phyloP scores from a whole-genome alignment of 2,797 vertebrate species.

The Takifugu rubripes region DNA sequence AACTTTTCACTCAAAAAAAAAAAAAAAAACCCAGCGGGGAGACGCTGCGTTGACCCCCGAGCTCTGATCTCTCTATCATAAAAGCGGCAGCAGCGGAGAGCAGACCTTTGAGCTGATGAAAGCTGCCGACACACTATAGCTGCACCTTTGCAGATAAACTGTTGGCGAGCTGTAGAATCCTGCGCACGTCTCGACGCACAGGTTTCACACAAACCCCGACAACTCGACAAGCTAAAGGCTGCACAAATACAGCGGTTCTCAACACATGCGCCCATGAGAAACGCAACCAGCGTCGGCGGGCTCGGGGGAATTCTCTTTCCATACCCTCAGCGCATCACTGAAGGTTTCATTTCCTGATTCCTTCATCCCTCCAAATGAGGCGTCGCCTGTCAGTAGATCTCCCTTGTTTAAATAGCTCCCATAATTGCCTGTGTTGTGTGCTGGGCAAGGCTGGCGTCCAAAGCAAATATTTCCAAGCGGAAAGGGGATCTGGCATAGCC shows the following conservation, averaged over 20 bases:
- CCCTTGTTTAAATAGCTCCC: conserved; percentile 72
- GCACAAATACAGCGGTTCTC: conserved; percentile 30
- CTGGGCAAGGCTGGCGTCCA: conserved; percentile 72
- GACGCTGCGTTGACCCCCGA: conserved; percentile 27
- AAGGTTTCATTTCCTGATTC: conserved; percentile 75
- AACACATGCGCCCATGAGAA: conserved; percentile 41
- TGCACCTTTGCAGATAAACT: conserved; percentile 72
- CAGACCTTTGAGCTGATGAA: conserved; percentile 46
- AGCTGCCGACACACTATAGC: conserved; percentile 52
- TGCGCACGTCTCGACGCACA: conserved; percentile 30
- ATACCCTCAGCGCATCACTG: conserved; percentile 69
- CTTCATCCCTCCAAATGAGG: conserved; percentile 74
- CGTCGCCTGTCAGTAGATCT: conserved; percentile 70
- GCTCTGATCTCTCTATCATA: conserved; percentile 49
- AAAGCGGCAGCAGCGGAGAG: conserved; percentile 38
- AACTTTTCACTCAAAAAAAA: conserved; percentile 26
- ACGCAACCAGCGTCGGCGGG: conserved; percentile 35
- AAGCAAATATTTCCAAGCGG: conserved; percentile 82
- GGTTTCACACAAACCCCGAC: conserved; percentile 13
- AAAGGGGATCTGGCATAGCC: conserved; percentile 75
- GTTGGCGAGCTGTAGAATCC: conserved; percentile 27
- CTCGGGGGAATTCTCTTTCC: conserved; percentile 59
- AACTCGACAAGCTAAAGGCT: conserved; percentile 25
- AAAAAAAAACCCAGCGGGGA: conserved; percentile 5
- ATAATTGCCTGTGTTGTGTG: conserved; percentile 78